Evolutionary conservation across 2,888 invertebrate species (phyloP).

Genomic region (Eristalis tenax): DNA sequence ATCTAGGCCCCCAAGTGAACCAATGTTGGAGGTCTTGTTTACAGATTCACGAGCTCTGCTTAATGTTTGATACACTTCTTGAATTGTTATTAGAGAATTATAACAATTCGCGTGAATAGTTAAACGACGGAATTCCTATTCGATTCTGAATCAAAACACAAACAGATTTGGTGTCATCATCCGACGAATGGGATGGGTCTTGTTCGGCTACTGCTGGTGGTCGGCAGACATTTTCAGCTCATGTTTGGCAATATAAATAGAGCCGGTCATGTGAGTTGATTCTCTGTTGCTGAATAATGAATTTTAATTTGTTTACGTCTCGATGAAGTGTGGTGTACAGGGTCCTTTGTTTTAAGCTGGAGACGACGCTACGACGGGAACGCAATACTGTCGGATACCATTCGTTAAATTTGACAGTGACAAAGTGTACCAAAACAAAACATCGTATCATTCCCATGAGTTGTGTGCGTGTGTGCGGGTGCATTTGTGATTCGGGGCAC

Average conservation of each 20-base stretch:
- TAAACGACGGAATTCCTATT: conserved; percentile 35
- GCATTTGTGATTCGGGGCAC: neutral
- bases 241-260: neutral
- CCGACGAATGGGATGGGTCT: neutral
- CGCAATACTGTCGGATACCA: neutral
- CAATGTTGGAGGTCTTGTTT: conserved; percentile 43
- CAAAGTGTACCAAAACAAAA: neutral
- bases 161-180: conserved; percentile 44
- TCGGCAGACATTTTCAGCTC: neutral
- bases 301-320: neutral
- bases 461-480: neutral
- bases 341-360: neutral
- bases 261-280: neutral
- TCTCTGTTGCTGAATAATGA: neutral
- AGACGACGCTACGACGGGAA: neutral
- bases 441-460: neutral
- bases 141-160: conserved; percentile 30
- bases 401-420: neutral
- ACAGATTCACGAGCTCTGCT: conserved; percentile 41
- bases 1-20: neutral
- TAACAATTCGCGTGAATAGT: conserved; percentile 45
- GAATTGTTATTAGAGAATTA: conserved; percentile 63
- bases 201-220: neutral
- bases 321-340: neutral
- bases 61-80: conserved; percentile 34